Evolutionary conservation across 2,888 invertebrate species (phyloP).

Genomic region (Cephus runcator): DNA sequence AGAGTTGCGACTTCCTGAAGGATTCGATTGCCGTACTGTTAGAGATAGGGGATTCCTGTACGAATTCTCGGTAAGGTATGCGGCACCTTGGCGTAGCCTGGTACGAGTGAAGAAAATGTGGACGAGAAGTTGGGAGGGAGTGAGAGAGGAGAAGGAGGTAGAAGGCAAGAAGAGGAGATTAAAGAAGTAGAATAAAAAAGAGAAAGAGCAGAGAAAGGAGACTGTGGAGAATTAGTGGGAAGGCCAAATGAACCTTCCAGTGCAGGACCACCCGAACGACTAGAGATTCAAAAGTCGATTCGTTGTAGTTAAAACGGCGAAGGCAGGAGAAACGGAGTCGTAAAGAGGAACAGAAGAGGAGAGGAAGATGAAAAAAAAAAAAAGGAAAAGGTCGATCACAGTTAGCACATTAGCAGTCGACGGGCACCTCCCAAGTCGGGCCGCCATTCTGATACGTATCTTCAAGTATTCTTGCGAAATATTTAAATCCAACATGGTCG

Average conservation of each 20-base stretch:
- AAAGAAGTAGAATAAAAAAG: neutral
- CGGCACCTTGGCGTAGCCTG: neutral
- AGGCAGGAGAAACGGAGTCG: neutral
- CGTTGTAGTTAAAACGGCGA: neutral
- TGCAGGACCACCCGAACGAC: neutral
- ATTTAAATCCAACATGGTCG: neutral
- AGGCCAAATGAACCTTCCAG: neutral
- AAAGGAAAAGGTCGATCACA: neutral
- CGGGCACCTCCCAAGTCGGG: neutral
- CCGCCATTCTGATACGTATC: slow-evolving; percentile 1
- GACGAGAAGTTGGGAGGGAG: slow-evolving; percentile 16
- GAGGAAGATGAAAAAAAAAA: neutral
- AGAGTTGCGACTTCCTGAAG: neutral
- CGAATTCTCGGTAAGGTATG: neutral
- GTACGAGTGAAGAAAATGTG: neutral
- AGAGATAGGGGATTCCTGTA: neutral
- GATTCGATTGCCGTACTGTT: neutral
- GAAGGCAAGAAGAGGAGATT: slow-evolving; percentile 37
- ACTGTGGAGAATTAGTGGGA: neutral
- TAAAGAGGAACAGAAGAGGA: neutral
- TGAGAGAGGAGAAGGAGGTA: slow-evolving; percentile 22
- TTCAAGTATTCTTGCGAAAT: slow-evolving; percentile 2
- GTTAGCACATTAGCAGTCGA: slow-evolving; percentile 2
- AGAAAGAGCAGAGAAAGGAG: neutral
- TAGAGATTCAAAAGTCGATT: neutral